Evolutionary conservation across 1,140 invertebrate species (phyloP), one percentile per base, ranked within the genome.

Genomic region (Teleopsis dalmanni): DNA sequence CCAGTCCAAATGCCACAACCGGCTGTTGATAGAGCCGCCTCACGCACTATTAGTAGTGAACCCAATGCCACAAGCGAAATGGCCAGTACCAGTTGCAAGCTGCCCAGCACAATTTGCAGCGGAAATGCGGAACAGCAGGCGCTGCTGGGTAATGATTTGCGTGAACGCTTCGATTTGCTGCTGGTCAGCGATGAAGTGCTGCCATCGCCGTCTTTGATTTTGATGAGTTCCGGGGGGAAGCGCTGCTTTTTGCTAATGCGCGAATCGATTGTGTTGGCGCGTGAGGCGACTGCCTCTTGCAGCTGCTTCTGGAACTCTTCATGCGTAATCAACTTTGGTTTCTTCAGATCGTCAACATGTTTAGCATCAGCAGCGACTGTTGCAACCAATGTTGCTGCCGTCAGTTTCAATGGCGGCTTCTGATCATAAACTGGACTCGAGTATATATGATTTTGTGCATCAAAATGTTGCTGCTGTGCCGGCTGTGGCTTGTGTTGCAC

Each of bases 1-100:
- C 67, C 67, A 9, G 66, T 59, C 67, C 67, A 70, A 51, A 70
- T 58, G 34, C 66, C 67, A 47, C 64, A 67, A 16, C 66, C 66
- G 36, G 61, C 59, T 52, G 60, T 65, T 6, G 67, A 59, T 33
- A 70, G 50, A 22, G 67, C 55, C 34, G 67, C 62, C 40, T 63
- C 60, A 3, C 66, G 57, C 0, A 60, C 64, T 25, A 70, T 60
- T 10, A 70, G 34, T 40, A 70, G 51, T 10, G 62, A 59, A 13
- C 67, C 67, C 2, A 70, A 56, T 11, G 66, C 64, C 36, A 63
- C 60, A 50, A 70, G 31, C 1, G 57, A 54, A 13, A 70, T 55
- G 48, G 66, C 63, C 53, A 70, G 47, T n/a, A 70, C 29, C 26
- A 70, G 40, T 48, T 70, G 67, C 31, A 70, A 27, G 3, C 58